These are phyloP conservation scores for Anticlea derivata DNA, from an alignment of 2,888 invertebrate genomes.

Conservation along the genomic window DNA sequence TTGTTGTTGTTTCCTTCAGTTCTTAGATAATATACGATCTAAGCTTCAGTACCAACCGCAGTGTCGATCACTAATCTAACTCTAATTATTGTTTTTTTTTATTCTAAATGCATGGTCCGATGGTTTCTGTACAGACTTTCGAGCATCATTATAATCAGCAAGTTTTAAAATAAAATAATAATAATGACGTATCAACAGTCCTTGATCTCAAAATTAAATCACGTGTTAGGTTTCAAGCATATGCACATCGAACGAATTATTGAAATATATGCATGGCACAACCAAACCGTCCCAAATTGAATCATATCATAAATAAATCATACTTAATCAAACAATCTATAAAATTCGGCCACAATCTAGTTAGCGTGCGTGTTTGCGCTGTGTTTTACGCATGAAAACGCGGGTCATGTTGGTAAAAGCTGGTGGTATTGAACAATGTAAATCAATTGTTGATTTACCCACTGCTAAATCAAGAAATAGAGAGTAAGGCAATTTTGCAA, in stretches of 20 bases:
- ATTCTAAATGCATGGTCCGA: no score
- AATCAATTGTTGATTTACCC: background rate
- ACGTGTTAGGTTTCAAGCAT: no score
- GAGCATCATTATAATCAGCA: no score
- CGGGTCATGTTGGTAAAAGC: slow-evolving; percentile 3
- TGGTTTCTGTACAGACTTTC: no score
- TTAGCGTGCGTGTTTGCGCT: slow-evolving; percentile 13
- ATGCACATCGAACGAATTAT: background rate
- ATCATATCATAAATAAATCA: slow-evolving; percentile 6
- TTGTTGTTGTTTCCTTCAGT: no score
- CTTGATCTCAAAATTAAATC: no score
- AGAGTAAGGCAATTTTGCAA: background rate
- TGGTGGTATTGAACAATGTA: background rate
- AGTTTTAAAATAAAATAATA: no score
- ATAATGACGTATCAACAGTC: no score
- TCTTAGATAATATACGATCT: no score
- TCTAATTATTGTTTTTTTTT: no score
- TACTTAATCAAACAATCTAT: background rate
- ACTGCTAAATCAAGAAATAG: background rate
- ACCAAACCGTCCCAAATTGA: background rate
- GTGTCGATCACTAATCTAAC: no score
- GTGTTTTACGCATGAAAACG: slow-evolving; percentile 15
- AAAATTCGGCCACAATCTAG: slow-evolving; percentile 8
- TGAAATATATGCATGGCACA: background rate
- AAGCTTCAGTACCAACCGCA: no score